A percentile compares a stretch with the other conserved stretches of the same genome.
Conservation (phyloP, 2,797 vertebrate species). For the Orestias chungarensis region DNA sequence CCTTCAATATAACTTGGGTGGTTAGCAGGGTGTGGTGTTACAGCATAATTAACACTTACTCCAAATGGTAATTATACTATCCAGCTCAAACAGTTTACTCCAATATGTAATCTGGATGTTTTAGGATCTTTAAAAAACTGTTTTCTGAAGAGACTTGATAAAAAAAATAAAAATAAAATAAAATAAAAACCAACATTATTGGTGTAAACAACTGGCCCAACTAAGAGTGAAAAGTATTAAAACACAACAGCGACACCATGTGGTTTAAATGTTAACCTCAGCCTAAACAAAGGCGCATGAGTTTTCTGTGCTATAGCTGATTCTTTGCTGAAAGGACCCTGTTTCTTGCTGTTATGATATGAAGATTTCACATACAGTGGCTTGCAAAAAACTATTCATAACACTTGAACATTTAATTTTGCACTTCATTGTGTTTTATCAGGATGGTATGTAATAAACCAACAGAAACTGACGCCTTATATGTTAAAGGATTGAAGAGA, state of each 20-base stretch:
- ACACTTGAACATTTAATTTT: too few species aligned
- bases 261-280: slow-evolving; percentile 33
- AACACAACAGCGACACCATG: slow-evolving; percentile 45
- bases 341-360: too few species aligned
- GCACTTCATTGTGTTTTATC: too few species aligned
- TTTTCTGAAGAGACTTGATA: background rate
- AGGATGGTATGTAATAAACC: too few species aligned
- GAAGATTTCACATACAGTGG: too few species aligned
- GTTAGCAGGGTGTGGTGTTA: slow-evolving; percentile 30
- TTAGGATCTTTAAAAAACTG: slow-evolving; percentile 14
- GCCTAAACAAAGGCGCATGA: background rate
- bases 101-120: slow-evolving; percentile 6
- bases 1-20: slow-evolving; percentile 7
- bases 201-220: slow-evolving; percentile 1
- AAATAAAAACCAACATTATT: background rate
- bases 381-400: too few species aligned
- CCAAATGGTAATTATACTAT: slow-evolving; percentile 30
- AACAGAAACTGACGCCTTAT: too few species aligned
- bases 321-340: too few species aligned
- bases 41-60: slow-evolving; percentile 37
- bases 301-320: background rate
- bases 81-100: background rate
- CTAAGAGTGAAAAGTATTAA: background rate
- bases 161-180: background rate
- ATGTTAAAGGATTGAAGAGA: too few species aligned